phyloP scores from a whole-genome alignment of 2,797 vertebrate species.

The Borostomias antarcticus region DNA sequence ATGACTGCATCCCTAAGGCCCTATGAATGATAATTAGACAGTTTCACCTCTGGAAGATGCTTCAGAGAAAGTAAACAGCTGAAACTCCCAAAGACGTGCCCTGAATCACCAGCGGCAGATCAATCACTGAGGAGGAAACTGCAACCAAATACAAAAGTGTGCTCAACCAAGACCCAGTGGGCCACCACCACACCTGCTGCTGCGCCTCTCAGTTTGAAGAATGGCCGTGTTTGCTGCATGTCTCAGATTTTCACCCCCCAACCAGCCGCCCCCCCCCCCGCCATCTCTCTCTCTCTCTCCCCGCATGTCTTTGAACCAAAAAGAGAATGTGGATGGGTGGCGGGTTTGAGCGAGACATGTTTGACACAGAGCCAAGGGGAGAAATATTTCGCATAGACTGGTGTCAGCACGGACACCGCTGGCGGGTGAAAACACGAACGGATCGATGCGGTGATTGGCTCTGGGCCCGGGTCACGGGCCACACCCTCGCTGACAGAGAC shows the following conservation, averaged over 20 bases:
- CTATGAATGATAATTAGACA: too few species aligned
- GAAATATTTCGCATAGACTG: constrained; percentile 48
- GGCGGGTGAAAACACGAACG: constrained; percentile 48
- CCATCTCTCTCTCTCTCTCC: not conserved
- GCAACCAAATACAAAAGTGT: too few species aligned
- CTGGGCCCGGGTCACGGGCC: constrained; percentile 28
- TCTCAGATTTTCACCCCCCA: not conserved
- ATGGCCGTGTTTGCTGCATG: constrained; percentile 2
- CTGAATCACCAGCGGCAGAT: too few species aligned
- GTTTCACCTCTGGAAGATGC: too few species aligned
- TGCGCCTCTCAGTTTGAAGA: not conserved
- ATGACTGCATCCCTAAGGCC: too few species aligned
- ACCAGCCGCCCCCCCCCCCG: not conserved
- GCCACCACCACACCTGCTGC: constrained; percentile 2
- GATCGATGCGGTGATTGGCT: constrained; percentile 58
- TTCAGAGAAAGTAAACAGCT: too few species aligned
- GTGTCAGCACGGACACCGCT: constrained; percentile 40
- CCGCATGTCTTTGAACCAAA: constrained; percentile 37
- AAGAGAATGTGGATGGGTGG: not conserved
- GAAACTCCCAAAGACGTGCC: too few species aligned
- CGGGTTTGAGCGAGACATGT: constrained; percentile 31
- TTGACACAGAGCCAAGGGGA: constrained; percentile 39
- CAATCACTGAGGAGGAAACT: too few species aligned
- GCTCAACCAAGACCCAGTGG: not conserved
- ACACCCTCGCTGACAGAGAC: constrained; percentile 21